Percentiles rank a stretch among this genome's conserved stretches.
phyloP scores from a whole-genome alignment of 1,140 invertebrate species.

The Argopecten irradians region DNA sequence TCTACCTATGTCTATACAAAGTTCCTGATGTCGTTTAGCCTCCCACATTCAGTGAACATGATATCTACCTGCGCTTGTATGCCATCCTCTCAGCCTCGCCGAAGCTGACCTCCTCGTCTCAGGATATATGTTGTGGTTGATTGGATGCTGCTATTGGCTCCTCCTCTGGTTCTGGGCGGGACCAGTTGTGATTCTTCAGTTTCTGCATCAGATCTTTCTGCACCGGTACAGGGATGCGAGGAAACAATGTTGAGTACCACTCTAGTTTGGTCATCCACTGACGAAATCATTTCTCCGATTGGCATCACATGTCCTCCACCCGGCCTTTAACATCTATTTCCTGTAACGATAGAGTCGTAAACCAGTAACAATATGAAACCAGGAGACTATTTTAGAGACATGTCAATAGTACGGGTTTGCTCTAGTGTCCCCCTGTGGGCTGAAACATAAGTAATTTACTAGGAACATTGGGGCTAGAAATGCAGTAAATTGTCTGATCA shows the following conservation, averaged over 20 bases:
- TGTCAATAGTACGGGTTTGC: slow-evolving; percentile 52
- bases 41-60: too few species aligned
- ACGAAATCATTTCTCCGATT: slow-evolving; percentile 94
- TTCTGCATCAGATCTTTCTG: slow-evolving; percentile 82
- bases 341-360: slow-evolving; percentile 73
- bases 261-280: slow-evolving; percentile 97
- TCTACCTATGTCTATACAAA: too few species aligned
- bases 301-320: slow-evolving; percentile 95
- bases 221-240: slow-evolving; percentile 99
- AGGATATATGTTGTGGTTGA: slow-evolving; percentile 73
- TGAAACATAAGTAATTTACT: background rate
- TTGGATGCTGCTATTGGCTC: slow-evolving; percentile 29
- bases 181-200: slow-evolving; percentile 56
- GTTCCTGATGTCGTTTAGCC: too few species aligned
- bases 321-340: slow-evolving; percentile 98
- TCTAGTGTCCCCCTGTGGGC: slow-evolving; percentile 58
- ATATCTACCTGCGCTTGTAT: slow-evolving; percentile 45
- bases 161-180: slow-evolving; percentile 12
- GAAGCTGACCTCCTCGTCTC: slow-evolving; percentile 79
- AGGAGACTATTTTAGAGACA: slow-evolving; percentile 20
- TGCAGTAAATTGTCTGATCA: background rate
- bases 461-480: background rate
- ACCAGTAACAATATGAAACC: background rate
- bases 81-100: slow-evolving; percentile 77
- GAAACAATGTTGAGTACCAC: slow-evolving; percentile 96